Evolutionary conservation across 2,888 invertebrate species (phyloP).

Genomic region (Thereva unica): DNA sequence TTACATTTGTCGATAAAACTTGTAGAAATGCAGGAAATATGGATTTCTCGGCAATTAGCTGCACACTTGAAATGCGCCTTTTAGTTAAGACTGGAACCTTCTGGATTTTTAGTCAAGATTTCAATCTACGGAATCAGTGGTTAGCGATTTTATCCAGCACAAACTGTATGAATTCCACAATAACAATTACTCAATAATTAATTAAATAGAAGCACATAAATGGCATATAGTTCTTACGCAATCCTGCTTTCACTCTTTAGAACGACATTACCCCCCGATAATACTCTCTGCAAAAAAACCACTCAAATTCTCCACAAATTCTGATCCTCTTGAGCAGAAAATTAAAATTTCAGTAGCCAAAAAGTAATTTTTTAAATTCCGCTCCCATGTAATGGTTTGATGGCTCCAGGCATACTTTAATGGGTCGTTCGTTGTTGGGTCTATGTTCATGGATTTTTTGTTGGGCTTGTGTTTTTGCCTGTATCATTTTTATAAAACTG

Average conservation of each 20-base stretch:
- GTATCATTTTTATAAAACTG: conserved; percentile 29
- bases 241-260: too few species aligned
- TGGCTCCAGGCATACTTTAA: conserved; percentile 11
- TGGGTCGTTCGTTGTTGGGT: background rate
- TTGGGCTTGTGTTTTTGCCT: background rate
- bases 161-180: background rate
- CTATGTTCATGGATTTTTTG: too few species aligned
- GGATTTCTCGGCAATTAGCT: too few species aligned
- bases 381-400: conserved; percentile 2
- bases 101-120: too few species aligned
- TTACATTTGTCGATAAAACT: too few species aligned
- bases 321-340: conserved; percentile 1
- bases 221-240: background rate
- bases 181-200: background rate
- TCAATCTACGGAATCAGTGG: too few species aligned
- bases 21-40: too few species aligned
- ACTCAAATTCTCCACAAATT: background rate
- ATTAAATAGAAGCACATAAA: background rate
- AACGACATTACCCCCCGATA: background rate
- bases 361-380: conserved; percentile 14
- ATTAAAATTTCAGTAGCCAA: conserved; percentile 19
- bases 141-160: background rate
- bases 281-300: conserved; percentile 5
- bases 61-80: too few species aligned
- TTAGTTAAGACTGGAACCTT: too few species aligned